These are phyloP conservation scores for Aporophyla nigra DNA, from an alignment of 2,888 invertebrate species.

Conservation along the genomic window DNA sequence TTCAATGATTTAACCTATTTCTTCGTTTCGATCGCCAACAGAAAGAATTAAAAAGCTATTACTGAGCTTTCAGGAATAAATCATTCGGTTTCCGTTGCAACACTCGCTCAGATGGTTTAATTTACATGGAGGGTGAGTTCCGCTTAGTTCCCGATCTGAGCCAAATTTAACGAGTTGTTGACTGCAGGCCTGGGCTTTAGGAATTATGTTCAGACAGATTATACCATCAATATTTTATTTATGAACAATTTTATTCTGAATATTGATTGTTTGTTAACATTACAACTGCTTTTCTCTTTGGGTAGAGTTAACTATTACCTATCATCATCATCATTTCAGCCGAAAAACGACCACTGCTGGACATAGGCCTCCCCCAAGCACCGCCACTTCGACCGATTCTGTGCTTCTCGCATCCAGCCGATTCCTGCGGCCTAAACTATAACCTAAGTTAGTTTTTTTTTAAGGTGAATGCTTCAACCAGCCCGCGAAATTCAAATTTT, in stretches of 20 bases:
- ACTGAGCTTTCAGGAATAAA: conserved; percentile 76
- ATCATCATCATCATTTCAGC: too few relatives aligned
- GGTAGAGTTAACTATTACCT: too few relatives aligned
- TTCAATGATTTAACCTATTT: conserved; percentile 46
- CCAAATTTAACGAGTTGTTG: conserved; percentile 72
- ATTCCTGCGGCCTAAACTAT: too few relatives aligned
- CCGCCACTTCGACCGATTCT: too few relatives aligned
- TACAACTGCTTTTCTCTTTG: too few relatives aligned
- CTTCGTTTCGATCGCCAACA: conserved; percentile 72
- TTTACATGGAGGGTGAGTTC: conserved; percentile 78
- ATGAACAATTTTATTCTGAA: conserved; percentile 8
- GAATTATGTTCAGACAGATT: conserved; percentile 54
- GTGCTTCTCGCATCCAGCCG: too few relatives aligned
- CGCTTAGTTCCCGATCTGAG: conserved; percentile 73
- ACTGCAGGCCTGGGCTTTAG: conserved; percentile 55
- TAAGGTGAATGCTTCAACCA: too few relatives aligned
- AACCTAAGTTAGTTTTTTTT: too few relatives aligned
- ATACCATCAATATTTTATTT: conserved; percentile 54
- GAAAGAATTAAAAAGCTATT: conserved; percentile 80
- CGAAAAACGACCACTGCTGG: too few relatives aligned
- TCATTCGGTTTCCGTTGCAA: conserved; percentile 78
- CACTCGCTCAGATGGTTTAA: conserved; percentile 78
- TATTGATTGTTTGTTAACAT: background rate
- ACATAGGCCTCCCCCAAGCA: too few relatives aligned
- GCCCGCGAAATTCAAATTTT: too few relatives aligned